Evolutionary conservation across 2,888 invertebrate species (phyloP).

Genomic region (Galerucella pusilla): DNA sequence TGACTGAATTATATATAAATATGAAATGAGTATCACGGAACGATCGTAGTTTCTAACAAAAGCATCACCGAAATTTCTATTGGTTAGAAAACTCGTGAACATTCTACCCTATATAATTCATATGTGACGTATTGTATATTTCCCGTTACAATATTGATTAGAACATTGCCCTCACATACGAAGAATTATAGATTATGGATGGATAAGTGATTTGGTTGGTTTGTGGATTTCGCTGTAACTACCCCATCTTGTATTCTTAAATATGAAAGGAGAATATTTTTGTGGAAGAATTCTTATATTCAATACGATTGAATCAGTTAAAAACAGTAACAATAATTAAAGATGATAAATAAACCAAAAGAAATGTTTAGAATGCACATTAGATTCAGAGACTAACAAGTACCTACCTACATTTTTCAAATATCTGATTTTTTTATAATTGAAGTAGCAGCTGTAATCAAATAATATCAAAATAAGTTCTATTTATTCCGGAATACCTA

Average conservation of each 20-base stretch:
- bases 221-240: conserved; percentile 11
- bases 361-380: no score
- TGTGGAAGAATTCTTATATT: neutral
- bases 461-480: no score
- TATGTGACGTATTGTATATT: conserved; percentile 30
- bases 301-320: no score
- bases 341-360: no score
- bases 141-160: conserved; percentile 26
- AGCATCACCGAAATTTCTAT: conserved; percentile 18
- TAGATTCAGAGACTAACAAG: no score
- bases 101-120: conserved; percentile 33
- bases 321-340: no score
- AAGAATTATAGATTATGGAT: conserved; percentile 26
- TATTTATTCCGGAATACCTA: no score
- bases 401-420: no score
- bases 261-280: neutral
- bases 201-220: conserved; percentile 21
- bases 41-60: conserved; percentile 14
- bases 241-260: neutral
- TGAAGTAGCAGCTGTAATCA: no score
- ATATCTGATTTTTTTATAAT: no score
- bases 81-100: conserved; percentile 23
- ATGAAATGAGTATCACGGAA: neutral
- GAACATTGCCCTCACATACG: conserved; percentile 24
- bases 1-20: conserved; percentile 12